phyloP scores from a whole-genome alignment of 2,113 vertebrate species.

The Ailurus styani region DNA sequence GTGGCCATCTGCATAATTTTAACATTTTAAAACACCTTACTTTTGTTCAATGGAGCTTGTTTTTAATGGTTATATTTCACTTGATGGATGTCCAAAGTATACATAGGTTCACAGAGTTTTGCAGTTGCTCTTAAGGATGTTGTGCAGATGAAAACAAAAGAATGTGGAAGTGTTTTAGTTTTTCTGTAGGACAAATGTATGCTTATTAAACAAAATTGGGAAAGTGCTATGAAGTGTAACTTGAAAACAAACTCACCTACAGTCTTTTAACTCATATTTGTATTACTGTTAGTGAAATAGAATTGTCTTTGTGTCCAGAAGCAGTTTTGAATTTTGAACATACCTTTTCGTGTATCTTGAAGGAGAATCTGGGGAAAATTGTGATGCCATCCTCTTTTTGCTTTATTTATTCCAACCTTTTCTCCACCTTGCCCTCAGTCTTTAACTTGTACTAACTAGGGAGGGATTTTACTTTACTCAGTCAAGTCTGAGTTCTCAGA shows the following conservation, averaged over 20 bases:
- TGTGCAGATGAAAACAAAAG: neutral
- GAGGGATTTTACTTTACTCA: neutral
- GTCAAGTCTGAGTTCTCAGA: neutral
- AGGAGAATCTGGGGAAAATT: neutral
- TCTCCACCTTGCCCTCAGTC: neutral
- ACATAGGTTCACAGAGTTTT: neutral
- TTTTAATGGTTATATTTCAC: slow-evolving; percentile 18
- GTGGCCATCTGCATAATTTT: neutral
- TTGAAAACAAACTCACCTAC: neutral
- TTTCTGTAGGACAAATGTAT: neutral
- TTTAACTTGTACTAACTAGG: neutral
- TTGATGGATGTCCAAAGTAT: neutral
- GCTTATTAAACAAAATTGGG: neutral
- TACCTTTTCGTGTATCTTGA: neutral
- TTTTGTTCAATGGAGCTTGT: neutral
- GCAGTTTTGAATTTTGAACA: neutral
- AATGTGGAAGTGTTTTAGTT: neutral
- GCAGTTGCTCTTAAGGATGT: neutral
- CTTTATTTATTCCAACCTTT: neutral
- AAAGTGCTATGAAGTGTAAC: neutral
- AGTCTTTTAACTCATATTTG: neutral
- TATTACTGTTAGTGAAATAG: neutral
- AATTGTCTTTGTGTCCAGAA: neutral
- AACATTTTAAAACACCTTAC: neutral
- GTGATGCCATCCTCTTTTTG: neutral